These are phyloP conservation scores for Leucosticte australis DNA, from an alignment of 2,113 vertebrate genomes.

Conservation along the genomic window DNA sequence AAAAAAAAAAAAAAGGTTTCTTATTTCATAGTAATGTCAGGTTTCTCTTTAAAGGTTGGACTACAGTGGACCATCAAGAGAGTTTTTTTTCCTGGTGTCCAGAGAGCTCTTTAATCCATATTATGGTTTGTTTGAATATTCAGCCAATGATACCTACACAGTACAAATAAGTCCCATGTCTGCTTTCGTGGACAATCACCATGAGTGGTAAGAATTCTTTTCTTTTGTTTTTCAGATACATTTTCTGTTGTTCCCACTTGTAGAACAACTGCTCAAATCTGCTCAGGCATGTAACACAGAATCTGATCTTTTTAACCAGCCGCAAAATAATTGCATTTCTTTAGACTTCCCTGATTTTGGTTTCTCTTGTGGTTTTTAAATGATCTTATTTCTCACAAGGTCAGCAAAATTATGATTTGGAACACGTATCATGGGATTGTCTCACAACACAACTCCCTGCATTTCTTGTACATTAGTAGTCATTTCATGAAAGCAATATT, in stretches of 20 bases:
- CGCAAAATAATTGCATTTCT: constrained; percentile 1
- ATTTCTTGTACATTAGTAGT: neutral
- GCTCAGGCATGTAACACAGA: neutral
- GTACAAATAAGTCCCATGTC: constrained; percentile 99
- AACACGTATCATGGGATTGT: neutral
- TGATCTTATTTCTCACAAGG: constrained; percentile 34
- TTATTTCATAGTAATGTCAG: neutral
- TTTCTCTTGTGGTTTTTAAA: constrained; percentile 27
- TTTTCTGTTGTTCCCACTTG: neutral
- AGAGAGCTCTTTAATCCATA: constrained; percentile 98
- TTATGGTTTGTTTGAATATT: constrained; percentile 98
- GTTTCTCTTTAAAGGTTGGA: constrained; percentile 84
- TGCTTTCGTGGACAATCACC: constrained; percentile 98
- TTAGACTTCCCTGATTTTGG: neutral
- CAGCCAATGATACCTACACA: constrained; percentile 98
- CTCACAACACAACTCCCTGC: neutral
- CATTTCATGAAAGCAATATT: neutral
- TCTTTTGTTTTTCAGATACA: neutral
- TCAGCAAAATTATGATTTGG: constrained; percentile 33
- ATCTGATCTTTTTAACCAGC: neutral
- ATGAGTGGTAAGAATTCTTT: constrained; percentile 88
- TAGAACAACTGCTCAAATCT: neutral
- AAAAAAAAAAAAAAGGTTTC: neutral
- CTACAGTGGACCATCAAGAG: constrained; percentile 97
- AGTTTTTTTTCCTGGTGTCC: constrained; percentile 98